Conservation (phyloP, 2,113 vertebrate genomes). For the Muntiacus reevesi region DNA sequence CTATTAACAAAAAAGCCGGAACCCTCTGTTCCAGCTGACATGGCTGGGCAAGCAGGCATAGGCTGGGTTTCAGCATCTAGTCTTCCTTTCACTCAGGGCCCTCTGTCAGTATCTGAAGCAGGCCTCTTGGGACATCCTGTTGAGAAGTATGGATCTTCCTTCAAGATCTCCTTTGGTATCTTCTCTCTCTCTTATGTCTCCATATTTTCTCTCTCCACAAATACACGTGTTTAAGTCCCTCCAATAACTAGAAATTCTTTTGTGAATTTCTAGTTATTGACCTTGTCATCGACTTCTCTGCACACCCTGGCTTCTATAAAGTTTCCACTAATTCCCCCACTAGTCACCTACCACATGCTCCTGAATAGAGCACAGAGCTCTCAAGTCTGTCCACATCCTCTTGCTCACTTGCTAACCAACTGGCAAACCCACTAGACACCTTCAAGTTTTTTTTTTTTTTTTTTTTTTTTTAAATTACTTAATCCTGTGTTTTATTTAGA, state of each 20-base stretch:
- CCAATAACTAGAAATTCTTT: not conserved
- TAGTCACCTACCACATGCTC: not conserved
- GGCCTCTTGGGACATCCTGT: not conserved
- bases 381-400: not conserved
- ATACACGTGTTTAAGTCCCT: not conserved
- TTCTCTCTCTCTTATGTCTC: not conserved
- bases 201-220: not conserved
- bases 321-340: not conserved
- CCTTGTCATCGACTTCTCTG: not conserved
- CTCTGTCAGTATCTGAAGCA: too few relatives aligned
- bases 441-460: too few relatives aligned
- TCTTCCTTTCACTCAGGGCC: not conserved
- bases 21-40: not conserved
- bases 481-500: slow-evolving; percentile 82
- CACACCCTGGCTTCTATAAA: not conserved
- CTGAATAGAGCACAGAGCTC: not conserved
- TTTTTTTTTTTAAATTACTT: slow-evolving; percentile 84
- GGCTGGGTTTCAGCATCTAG: not conserved
- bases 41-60: not conserved
- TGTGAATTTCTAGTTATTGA: not conserved
- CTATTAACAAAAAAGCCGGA: not conserved
- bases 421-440: not conserved
- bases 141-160: not conserved
- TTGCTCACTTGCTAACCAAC: not conserved
- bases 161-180: not conserved